These are phyloP conservation scores for Monopis laevigella DNA, from an alignment of 2,888 invertebrate genomes.

Conservation along the genomic window DNA sequence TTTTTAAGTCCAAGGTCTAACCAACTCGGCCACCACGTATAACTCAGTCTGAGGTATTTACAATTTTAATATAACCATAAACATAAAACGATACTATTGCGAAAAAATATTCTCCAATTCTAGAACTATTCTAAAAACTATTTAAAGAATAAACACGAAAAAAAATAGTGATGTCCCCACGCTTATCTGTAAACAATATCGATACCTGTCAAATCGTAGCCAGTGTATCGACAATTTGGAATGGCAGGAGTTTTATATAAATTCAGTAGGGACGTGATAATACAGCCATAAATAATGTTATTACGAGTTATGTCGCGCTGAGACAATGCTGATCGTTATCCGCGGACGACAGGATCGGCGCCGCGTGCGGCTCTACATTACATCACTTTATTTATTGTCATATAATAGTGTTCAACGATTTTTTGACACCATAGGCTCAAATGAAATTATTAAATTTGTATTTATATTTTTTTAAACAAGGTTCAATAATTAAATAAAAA, in stretches of 20 bases:
- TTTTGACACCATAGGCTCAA: no score
- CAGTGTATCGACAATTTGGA: conserved; percentile 5
- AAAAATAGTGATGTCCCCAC: conserved; percentile 1
- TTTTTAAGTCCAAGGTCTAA: no score
- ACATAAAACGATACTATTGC: no score
- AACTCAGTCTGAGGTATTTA: no score
- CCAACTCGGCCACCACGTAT: no score
- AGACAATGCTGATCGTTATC: conserved; percentile 11
- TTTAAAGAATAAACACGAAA: no score
- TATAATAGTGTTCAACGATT: conserved; percentile 3
- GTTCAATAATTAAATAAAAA: no score
- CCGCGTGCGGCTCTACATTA: conserved; percentile 1
- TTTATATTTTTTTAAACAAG: no score
- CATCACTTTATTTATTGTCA: conserved; percentile 8
- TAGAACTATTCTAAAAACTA: no score
- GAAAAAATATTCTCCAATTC: no score
- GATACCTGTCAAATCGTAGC: not conserved
- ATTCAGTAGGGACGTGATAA: conserved; percentile 9
- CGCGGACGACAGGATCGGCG: conserved; percentile 6
- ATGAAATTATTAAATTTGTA: no score
- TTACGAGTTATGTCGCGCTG: conserved; percentile 4
- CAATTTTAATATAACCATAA: no score
- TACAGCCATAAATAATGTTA: conserved; percentile 11
- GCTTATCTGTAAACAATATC: not conserved
- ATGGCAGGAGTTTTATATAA: conserved; percentile 10